Evolutionary conservation across 2,113 vertebrate species (phyloP), one percentile per base, ranked within the genome.

Genomic region (Polypterus bichir): DNA sequence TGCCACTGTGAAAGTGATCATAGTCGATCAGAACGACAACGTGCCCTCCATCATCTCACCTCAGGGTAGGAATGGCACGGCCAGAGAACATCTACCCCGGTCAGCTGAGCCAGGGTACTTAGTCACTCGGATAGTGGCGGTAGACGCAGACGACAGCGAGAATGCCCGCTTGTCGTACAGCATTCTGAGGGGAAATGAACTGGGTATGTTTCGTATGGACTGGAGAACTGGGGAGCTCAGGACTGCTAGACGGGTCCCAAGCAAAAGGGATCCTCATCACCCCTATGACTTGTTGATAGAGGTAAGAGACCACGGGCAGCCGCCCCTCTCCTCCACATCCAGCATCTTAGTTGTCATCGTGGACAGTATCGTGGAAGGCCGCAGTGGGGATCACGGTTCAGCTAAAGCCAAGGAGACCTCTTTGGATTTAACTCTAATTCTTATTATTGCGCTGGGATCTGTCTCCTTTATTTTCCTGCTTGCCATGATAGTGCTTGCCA

Each of bases 11-110:
- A 82, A 89, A 75, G 90, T 98, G 57, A 77, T 94, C 57, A 85
- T 97, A 0, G 89, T 97, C 72, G 94, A 97, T 62, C 93, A 97
- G 76, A 98, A 98, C 44, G 95, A 98, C 84, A 98, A 96, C 67
- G 83, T 91, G 1, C 95, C 95, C 0, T 76, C 89, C 4, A 89
- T 97, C 51, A 83, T 97, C 44, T 89, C 89, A 27, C 95, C 95
- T 1, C 62, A 92, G 27, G 91, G 92, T 49, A 88, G 89, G 69
- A 97, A 95, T 45, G 95, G 94, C 64, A 93, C 91, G 0, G 92
- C 94, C 8, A 82, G 83, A 49, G 93, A 97, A 76, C 88, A 81
- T 3, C 80, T 97, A 62, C 95, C 94, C 54, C 88, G 92, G 70
- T 83, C 90, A 0, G 93, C 94, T 0, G 93, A 95, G 70, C 92